Evolutionary conservation across 2,113 vertebrate species (phyloP).

Genomic region (Podarcis muralis): DNA sequence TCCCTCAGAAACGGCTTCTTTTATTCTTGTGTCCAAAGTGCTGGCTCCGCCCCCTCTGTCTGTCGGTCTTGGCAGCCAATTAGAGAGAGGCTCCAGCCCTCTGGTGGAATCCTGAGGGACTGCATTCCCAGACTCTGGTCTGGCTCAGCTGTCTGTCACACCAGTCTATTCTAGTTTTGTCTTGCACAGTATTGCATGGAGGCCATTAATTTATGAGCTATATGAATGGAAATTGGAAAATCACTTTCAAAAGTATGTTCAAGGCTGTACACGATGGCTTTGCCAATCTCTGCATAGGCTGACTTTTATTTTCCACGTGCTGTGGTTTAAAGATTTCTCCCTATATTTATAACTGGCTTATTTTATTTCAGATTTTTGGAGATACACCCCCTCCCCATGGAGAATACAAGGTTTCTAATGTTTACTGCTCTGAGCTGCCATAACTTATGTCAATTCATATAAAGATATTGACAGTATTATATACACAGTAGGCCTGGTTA

Average conservation of each 20-base stretch:
- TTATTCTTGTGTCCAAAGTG: too few species aligned
- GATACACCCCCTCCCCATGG: background rate
- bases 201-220: background rate
- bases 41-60: too few species aligned
- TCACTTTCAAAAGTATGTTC: background rate
- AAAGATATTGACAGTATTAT: conserved; percentile 40
- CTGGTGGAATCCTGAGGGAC: too few species aligned
- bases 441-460: conserved; percentile 37
- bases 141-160: too few species aligned
- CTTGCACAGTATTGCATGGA: background rate
- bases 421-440: conserved; percentile 36
- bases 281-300: background rate
- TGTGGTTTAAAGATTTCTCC: conserved; percentile 8
- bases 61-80: too few species aligned
- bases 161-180: background rate
- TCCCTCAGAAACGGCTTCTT: too few species aligned
- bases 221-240: conserved; percentile 11
- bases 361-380: background rate
- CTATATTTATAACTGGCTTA: background rate
- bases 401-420: conserved; percentile 6
- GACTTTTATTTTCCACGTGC: background rate
- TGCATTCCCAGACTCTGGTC: too few species aligned
- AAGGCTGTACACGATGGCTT: background rate
- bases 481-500: conserved; percentile 25
- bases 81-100: too few species aligned